Conservation (phyloP, 2,888 invertebrate genomes). For the Ophonus ardosiacus region DNA sequence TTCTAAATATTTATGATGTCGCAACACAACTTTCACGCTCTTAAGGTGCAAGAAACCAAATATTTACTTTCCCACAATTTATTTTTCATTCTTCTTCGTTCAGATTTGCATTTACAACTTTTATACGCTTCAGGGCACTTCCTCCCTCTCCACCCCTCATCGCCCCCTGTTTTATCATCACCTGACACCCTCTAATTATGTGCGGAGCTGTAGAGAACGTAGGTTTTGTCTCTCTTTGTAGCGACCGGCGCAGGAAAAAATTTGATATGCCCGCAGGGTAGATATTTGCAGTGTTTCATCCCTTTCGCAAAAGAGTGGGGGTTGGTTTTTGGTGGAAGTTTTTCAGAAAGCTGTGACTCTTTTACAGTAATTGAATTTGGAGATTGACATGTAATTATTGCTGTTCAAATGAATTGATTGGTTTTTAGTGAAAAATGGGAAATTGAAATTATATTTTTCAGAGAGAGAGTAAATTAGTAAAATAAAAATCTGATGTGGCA, state of each 20-base stretch:
- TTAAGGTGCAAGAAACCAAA: not conserved
- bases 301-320: not conserved
- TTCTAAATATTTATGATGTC: no score
- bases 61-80: not conserved
- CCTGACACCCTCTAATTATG: conserved; percentile 63
- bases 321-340: not conserved
- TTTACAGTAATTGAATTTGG: conserved; percentile 10
- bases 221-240: conserved; percentile 44
- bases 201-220: not conserved
- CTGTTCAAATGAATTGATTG: not conserved
- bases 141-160: conserved; percentile 28
- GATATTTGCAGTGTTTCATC: conserved; percentile 27
- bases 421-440: not conserved
- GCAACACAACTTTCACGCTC: no score
- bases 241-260: conserved; percentile 20
- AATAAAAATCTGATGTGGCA: no score
- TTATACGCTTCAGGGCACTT: conserved; percentile 33
- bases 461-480: not conserved
- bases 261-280: conserved; percentile 24
- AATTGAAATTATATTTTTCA: not conserved
- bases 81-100: conserved; percentile 1
- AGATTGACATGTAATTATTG: conserved; percentile 9
- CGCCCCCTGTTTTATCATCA: conserved; percentile 57
- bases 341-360: conserved; percentile 5
- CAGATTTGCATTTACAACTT: conserved; percentile 62